These are phyloP conservation scores for Drosophila sulfurigaster DNA, from an alignment of 1,140 invertebrate species.

Conservation along the genomic window DNA sequence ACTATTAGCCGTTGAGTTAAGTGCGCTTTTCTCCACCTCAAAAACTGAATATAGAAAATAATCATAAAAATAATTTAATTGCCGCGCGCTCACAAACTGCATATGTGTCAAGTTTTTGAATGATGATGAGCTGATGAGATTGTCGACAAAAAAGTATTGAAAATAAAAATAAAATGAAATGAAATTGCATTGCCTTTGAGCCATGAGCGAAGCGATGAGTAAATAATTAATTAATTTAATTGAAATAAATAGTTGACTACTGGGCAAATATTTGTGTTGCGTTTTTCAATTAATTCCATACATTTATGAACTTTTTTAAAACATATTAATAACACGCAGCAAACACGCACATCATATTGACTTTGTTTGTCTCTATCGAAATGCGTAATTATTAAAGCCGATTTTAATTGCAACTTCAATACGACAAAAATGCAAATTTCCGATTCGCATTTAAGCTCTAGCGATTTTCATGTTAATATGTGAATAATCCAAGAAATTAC, in stretches of 20 bases:
- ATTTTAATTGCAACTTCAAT: conserved; percentile 3
- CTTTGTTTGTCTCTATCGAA: conserved; percentile 3
- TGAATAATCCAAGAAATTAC: neutral
- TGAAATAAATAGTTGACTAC: conserved; percentile 32
- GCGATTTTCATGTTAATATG: neutral
- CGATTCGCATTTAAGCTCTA: neutral
- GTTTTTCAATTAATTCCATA: conserved; percentile 9
- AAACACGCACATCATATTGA: neutral
- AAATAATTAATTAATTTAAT: conserved; percentile 49
- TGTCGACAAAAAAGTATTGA: too few species aligned
- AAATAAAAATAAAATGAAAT: neutral
- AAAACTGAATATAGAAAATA: conserved; percentile 18
- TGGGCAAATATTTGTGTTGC: conserved; percentile 37
- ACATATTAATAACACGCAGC: neutral
- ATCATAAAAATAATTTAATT: conserved; percentile 51
- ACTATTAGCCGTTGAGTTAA: conserved; percentile 58
- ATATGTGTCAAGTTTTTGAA: neutral
- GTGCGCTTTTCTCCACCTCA: conserved; percentile 37
- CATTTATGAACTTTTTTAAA: conserved; percentile 2
- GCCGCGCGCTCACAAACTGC: conserved; percentile 4
- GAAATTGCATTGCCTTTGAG: conserved; percentile 12
- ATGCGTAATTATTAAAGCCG: neutral
- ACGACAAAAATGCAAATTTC: neutral
- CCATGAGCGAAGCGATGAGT: conserved; percentile 7
- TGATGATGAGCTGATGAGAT: too few species aligned